These are phyloP conservation scores for Oreochromis niloticus DNA, from an alignment of 2,113 vertebrate species.

Conservation along the genomic window DNA sequence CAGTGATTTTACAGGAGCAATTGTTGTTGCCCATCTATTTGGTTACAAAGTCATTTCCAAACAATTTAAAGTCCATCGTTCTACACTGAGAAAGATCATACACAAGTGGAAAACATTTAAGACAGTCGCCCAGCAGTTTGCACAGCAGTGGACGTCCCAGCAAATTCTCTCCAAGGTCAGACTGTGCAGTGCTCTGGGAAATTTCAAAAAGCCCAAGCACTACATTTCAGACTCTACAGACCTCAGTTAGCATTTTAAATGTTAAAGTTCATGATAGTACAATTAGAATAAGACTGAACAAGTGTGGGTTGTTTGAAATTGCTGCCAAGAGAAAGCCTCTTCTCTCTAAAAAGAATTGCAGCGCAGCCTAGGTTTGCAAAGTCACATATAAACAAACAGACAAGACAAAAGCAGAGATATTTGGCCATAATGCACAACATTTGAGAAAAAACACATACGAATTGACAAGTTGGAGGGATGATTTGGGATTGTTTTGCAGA, in stretches of 20 bases:
- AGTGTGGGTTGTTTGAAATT: neutral
- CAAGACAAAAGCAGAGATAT: neutral
- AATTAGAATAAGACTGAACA: neutral
- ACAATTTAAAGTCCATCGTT: neutral
- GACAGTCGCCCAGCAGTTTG: neutral
- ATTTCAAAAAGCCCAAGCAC: neutral
- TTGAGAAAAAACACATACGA: neutral
- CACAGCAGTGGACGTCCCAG: neutral
- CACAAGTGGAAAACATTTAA: neutral
- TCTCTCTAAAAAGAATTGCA: neutral
- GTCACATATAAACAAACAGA: neutral
- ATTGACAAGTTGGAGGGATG: neutral
- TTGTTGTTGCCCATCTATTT: neutral
- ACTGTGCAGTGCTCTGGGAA: neutral
- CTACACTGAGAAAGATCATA: neutral
- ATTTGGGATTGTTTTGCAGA: neutral
- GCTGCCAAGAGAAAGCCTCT: neutral
- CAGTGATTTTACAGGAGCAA: neutral
- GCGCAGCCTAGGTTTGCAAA: neutral
- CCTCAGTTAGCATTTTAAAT: neutral
- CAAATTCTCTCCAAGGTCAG: neutral
- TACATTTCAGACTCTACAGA: neutral
- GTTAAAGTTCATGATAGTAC: neutral
- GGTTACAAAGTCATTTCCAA: neutral
- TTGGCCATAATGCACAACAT: neutral